These are phyloP conservation scores for Rhinogobio ventralis DNA, from an alignment of 2,797 vertebrate species.

Conservation along the genomic window DNA sequence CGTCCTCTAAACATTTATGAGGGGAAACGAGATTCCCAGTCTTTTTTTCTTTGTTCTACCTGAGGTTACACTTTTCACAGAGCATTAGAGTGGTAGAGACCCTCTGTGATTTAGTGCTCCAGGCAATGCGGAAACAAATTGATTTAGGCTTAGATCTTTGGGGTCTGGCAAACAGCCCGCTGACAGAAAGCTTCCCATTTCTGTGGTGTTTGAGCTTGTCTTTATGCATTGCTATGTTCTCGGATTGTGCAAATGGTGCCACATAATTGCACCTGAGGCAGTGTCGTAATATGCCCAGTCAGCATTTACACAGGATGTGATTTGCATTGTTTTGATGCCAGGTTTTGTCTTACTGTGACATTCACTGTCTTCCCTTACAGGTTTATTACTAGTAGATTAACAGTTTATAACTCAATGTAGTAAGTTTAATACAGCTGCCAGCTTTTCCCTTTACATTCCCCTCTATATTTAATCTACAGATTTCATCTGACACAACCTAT, in stretches of 20 bases:
- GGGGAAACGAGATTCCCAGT: background rate
- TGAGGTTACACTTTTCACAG: background rate
- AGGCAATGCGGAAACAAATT: background rate
- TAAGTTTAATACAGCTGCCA: slow-evolving; percentile 11
- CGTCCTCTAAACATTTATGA: background rate
- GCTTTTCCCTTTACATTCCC: background rate
- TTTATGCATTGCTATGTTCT: background rate
- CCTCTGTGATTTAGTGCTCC: background rate
- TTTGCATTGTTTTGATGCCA: background rate
- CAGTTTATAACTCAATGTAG: background rate
- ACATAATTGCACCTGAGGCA: background rate
- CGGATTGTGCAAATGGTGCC: background rate
- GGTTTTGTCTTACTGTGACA: background rate
- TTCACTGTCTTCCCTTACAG: background rate
- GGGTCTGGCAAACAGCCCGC: background rate
- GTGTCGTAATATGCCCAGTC: background rate
- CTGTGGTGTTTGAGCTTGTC: slow-evolving; percentile 11
- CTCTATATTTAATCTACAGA: slow-evolving; percentile 10
- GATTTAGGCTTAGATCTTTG: slow-evolving; percentile 10
- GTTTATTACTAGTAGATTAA: background rate
- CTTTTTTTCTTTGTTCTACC: background rate
- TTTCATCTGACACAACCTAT: background rate
- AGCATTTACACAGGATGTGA: background rate
- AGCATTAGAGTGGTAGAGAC: background rate
- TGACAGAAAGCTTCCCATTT: background rate